phyloP scores from a whole-genome alignment of 2,113 vertebrate genomes.

The Ailuropoda melanoleuca region DNA sequence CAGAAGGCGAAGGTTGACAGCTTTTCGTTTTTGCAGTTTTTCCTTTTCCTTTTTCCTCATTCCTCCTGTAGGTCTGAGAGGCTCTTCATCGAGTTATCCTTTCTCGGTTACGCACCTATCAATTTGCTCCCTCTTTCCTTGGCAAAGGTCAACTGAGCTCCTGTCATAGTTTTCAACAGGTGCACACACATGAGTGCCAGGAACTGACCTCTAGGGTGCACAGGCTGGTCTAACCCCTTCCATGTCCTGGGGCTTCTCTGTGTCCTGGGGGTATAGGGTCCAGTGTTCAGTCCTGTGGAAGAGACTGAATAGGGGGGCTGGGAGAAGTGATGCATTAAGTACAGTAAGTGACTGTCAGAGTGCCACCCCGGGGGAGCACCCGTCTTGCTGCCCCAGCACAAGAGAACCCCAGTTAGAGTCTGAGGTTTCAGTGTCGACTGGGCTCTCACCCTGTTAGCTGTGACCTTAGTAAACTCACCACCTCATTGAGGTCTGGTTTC shows the following conservation, averaged over 20 bases:
- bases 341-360: not conserved
- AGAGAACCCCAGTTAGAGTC: too few species aligned
- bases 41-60: not conserved
- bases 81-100: too few species aligned
- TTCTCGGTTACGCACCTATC: too few species aligned
- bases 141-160: not conserved
- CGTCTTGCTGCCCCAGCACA: not conserved
- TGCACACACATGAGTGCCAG: accelerated
- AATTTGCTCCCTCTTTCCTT: accelerated
- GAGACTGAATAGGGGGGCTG: accelerated
- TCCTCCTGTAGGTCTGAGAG: not conserved
- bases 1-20: not conserved
- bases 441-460: too few species aligned
- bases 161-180: accelerated
- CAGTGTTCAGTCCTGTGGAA: accelerated
- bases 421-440: too few species aligned
- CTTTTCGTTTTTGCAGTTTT: not conserved
- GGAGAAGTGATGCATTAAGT: not conserved
- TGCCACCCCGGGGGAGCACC: not conserved
- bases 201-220: accelerated
- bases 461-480: not conserved
- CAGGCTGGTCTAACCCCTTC: accelerated
- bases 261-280: not conserved
- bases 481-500: not conserved
- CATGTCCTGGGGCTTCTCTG: not conserved